Base-by-base conservation (phyloP, 2,888 invertebrate species). In the Nowickia ferox region DNA sequence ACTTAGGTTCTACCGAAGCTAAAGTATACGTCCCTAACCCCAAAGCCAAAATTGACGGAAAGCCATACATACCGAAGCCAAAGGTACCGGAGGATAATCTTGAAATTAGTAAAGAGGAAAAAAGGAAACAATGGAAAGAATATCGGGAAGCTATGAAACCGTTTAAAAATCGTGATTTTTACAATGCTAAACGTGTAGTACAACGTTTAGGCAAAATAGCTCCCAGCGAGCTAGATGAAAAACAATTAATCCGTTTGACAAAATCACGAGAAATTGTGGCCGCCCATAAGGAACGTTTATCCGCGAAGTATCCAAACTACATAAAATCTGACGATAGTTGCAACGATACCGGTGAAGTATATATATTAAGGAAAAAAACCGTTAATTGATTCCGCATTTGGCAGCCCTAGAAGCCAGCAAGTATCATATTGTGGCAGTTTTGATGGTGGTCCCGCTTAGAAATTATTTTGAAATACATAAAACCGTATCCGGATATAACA, bases 131-230 rank as follows among this genome's bases (percentile, higher is more conserved):
- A 65, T 91, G 91, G 91, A 88, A 88, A 10, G 90, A 91, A 30
- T 91, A 91, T 63, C 88, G 91, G 0, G 88, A 90, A 51, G 90
- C 90, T 1, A 91, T 91, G 90, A 91, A 91, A 22, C 91, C 91
- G 0, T 91, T 90, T 59, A 91, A 91, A 66, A 91, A 91, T 87
- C 90, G 91, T 2, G 90, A 91, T 53, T 91, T 91, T 44, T 88
- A 89, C 13, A 91, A 91, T 74, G 89, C 89, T 66, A 91, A 90
- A 72, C 90, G 91, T 6, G 89, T 89, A 0, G 90, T 91, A 13
- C 91, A 91, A 61, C 90, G 91, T 0, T 68, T 91, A 9, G 89
- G 91, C 30, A 91, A 91, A 68, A 69, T 89, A 46, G 86, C 88
- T 11, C 83, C 87, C 0, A 88, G 88, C 5, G 84, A 89, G n/a